These are phyloP conservation scores for Saxidomus purpurata DNA, from an alignment of 1,140 invertebrate species.

Conservation along the genomic window DNA sequence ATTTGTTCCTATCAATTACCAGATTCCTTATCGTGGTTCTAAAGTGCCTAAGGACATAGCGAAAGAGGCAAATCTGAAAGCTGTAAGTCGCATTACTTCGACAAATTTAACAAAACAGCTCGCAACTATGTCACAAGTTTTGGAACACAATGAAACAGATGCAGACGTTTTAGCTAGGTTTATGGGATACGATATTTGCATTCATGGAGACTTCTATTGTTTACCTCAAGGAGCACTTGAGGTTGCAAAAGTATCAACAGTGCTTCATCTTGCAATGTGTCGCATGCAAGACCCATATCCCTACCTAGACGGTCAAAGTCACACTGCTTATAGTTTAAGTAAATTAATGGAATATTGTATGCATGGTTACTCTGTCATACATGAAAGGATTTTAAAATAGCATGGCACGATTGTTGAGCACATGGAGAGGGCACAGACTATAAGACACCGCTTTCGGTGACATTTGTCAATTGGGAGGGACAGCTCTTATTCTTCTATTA, in stretches of 20 bases:
- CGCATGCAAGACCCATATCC: too few species aligned
- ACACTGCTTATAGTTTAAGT: too few species aligned
- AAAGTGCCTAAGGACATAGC: conserved; percentile 8
- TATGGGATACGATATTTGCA: conserved; percentile 73
- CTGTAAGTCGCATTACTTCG: not conserved
- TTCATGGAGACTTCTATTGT: conserved; percentile 74
- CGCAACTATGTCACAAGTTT: conserved; percentile 38
- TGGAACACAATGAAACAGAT: conserved; percentile 63
- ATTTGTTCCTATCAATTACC: not conserved
- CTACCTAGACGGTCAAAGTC: too few species aligned
- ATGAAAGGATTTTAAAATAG: too few species aligned
- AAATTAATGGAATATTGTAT: too few species aligned
- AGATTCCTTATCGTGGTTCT: not conserved
- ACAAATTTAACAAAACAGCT: conserved; percentile 37
- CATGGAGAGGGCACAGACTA: too few species aligned
- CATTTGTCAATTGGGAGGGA: too few species aligned
- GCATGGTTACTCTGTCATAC: too few species aligned
- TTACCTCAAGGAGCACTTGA: conserved; percentile 71
- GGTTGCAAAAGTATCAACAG: conserved; percentile 75
- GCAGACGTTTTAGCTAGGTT: conserved; percentile 72
- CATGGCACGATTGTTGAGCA: too few species aligned
- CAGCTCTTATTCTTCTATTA: too few species aligned
- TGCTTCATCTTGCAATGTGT: conserved; percentile 33
- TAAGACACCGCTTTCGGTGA: too few species aligned
- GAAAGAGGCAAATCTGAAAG: not conserved